Base-by-base conservation (phyloP, 1,140 invertebrate species). In the Wasmannia auropunctata region DNA sequence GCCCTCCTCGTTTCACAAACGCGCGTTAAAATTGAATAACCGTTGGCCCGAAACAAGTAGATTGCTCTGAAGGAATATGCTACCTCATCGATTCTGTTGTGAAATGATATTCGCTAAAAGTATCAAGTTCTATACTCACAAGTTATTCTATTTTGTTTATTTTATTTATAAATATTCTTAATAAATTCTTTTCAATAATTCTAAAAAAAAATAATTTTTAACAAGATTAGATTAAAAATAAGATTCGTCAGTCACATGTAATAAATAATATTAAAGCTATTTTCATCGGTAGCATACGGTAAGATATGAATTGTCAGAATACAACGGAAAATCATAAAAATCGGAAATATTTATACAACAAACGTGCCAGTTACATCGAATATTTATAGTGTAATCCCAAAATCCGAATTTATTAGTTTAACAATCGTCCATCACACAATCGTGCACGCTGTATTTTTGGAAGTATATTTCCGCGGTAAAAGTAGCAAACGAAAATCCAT, bases 11-110 rank as follows among this genome's bases (percentile, higher is more conserved):
- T 63, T 86, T 54, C 43, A 65, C 46, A 54, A 86, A 80, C 31
- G 46, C 31, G 46, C 74, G 58, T 69, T 28, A 62, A 88, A 86
- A 88, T 89, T 88, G 67, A 60, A 88, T 86, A 88, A 80, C 81
- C 31, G 43, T 58, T 62, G 67, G 74, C 37, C 54, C 34, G 22
- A 19, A 62, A 34, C 74, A 51, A 74, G 51, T 60, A 74, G 74
- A 25, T 22, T 54, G 34, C 51, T 76, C 62, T 69, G 16, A 40
- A 76, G 70, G 40, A 69, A 65, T 46, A 19, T 19, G n/a, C 11
- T 49, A 58, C 43, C 63, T 72, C 84, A 88, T 86, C 60, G 87
- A 65, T 49, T 88, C 83, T 40, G 67, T 86, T 86, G 86, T 86
- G 74, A 89, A 88, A 88, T 58, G 56, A 88, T 62, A 75, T 70